Evolutionary conservation across 2,113 vertebrate genomes (phyloP).

Genomic region (zebrafish (Danio rerio)): GRCz12tu NC_133182.1:30740001-30740500

Average conservation of each 20-base stretch:
- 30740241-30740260: not conserved
- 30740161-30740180: not conserved
- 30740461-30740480: no score
- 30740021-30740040: conserved; percentile 88
- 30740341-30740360: no score
- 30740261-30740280: not conserved
- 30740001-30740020: conserved; percentile 77
- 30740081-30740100: conserved; percentile 92
- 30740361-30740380: no score
- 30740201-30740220: no score
- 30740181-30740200: not conserved
- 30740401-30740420: no score
- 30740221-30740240: not conserved
- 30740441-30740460: no score
- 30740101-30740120: conserved; percentile 91
- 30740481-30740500: no score
- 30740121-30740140: conserved; percentile 82
- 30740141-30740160: conserved; percentile 90
- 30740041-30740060: conserved; percentile 93
- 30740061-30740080: conserved; percentile 88
- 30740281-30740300: no score
- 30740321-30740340: no score
- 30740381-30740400: no score
- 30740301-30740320: no score
- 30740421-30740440: no score